Conservation (phyloP, 2,797 vertebrate genomes). For the Lagorchestes hirsutus region DNA sequence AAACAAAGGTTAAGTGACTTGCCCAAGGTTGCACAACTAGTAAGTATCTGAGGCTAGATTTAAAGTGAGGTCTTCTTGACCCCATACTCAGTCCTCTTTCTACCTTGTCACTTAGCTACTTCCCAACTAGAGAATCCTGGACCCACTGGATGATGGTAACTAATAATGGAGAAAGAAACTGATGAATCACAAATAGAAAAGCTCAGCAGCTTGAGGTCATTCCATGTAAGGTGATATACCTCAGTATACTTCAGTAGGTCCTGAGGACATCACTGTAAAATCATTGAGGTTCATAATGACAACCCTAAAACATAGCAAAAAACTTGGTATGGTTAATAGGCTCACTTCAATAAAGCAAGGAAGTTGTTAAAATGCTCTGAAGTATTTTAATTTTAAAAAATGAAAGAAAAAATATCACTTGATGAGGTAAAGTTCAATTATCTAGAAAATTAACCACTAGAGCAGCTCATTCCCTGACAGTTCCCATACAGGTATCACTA, state of each 20-base stretch:
- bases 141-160: neutral
- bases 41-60: neutral
- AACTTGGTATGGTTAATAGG: constrained; percentile 24
- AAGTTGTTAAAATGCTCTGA: constrained; percentile 46
- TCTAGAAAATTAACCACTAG: constrained; percentile 1
- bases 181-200: neutral
- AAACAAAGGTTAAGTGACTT: neutral
- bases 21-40: neutral
- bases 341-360: constrained; percentile 66
- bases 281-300: constrained; percentile 57
- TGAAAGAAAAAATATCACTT: constrained; percentile 13
- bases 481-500: neutral
- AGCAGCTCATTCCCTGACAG: neutral
- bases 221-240: constrained; percentile 47
- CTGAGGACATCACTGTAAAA: constrained; percentile 40
- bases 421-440: constrained; percentile 21
- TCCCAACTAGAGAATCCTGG: neutral
- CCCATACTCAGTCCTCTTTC: neutral
- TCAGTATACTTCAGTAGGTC: constrained; percentile 13
- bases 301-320: constrained; percentile 42
- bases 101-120: neutral
- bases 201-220: neutral
- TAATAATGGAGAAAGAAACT: neutral
- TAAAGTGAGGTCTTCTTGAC: neutral
- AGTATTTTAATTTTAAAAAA: neutral